Base-by-base conservation (phyloP, 2,797 vertebrate species). In the Enteromius argenteus region DNA sequence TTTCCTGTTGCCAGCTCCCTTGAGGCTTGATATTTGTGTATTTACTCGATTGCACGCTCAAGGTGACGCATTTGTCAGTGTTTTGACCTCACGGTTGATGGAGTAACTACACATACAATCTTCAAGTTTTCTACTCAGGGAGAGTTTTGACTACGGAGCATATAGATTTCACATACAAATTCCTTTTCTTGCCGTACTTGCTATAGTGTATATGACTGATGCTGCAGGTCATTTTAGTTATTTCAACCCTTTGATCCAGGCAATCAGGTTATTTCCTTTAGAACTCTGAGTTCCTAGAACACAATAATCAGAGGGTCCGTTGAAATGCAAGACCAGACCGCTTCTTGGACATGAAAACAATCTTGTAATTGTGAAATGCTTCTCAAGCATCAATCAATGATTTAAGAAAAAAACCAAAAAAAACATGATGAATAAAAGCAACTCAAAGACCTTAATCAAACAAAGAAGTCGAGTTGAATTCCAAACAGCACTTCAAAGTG, bases 401-500 rank as follows among this genome's bases (percentile, higher is more conserved):
- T 67, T 27, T 14, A 37, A 79, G 15, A 37, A 37, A 13, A 46
- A 46, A 37, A 37, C 37, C 3, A 30, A 17, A 58, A 80, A 78
- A 87, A 87, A 87, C 83, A 89, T 89, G 88, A 92, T 92, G 86
- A 91, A 93, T 91, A 90, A 90, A 91, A 91, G 92, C 91, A 79
- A 81, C 90, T 90, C 89, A 85, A 85, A 88, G 89, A 92, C 91
- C 94, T 91, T 93, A 92, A 94, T 93, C 93, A 92, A 91, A 90
- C 53, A 74, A 78, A 90, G 91, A 93, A 90, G 90, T 91, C 89
- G 92, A 94, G 92, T 92, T 94, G 92, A 94, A 93, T 94, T 92
- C 90, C 89, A 92, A 91, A 92, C 89, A 91, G 87, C 92, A 93
- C 94, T 94, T 95, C 90, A 94, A 94, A 91, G 92, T 93, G 93